Evolutionary conservation across 2,113 vertebrate species (phyloP), one percentile per base, ranked within the genome.

Genomic region (Spilogale gracilis): DNA sequence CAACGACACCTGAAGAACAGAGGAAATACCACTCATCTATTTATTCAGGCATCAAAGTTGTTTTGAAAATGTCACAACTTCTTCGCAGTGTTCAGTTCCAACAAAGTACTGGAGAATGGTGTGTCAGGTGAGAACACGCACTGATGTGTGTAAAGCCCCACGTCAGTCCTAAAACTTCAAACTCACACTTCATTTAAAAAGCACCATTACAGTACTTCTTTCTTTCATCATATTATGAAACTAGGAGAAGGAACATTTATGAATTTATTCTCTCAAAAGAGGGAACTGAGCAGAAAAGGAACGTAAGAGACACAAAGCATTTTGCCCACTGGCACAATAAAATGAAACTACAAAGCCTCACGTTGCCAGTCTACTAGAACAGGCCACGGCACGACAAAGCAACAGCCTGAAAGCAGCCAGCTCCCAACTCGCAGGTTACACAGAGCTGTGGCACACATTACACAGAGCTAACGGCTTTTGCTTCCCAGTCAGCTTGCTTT

Each of bases 1-100:
- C 97, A 99, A 97, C 38, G 99, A 99, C 21, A 99, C 99, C 99
- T 99, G 98, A 92, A 97, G 97, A 98, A 98, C 69, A 98, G 90
- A 98, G 88, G 89, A 97, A 98, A 97, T 17, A 90, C 1, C 50
- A 21, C 71, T 94, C 60, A 89, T 73, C 96, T 25, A 93, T 63
- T 91, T 23, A 92, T 65, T 92, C n/a, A 73, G 45, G 45, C n/a
- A 27, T 92, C 45, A 92, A 95, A 73, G 73, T 67, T 65, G 95
- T 56, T 83, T 90, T 54, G 21, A 78, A 95, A 89, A 48, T 56
- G 65, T 76, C n/a, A 45, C 43, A 25, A 30, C 54, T 79, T 89
- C 81, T 96, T 18, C 56, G 1, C 9, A 95, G 60, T 61, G 67
- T 20, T 85, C 43, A 74, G 91, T 82, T 94, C 25, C 69, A 87